Percentiles rank a stretch among this genome's conserved stretches.
These are phyloP conservation scores for Drepanosiphum platanoidis DNA, from an alignment of 2,888 invertebrate species.

Conservation along the genomic window DNA sequence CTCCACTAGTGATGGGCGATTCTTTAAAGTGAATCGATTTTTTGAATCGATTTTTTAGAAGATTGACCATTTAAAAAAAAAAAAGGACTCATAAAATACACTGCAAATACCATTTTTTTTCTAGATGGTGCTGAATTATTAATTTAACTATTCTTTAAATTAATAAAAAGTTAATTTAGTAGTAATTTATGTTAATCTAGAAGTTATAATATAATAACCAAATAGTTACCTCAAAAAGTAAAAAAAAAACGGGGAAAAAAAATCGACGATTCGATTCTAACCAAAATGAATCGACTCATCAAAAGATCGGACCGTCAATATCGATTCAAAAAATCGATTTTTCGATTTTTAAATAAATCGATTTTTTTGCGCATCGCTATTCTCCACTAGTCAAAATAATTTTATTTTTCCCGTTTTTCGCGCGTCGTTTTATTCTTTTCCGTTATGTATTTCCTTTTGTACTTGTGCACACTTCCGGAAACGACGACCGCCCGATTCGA, in stretches of 20 bases:
- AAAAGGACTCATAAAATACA: neutral
- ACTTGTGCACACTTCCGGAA: no score
- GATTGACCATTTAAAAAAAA: neutral
- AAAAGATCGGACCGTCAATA: neutral
- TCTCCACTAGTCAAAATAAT: no score
- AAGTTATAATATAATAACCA: neutral
- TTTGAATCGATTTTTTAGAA: no score
- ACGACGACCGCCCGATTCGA: no score
- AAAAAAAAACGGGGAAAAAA: neutral
- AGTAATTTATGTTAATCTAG: neutral
- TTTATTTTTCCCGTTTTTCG: no score
- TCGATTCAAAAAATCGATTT: neutral
- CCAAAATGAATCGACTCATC: neutral
- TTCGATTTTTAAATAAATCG: neutral
- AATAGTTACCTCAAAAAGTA: neutral
- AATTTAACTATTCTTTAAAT: constrained; percentile 1
- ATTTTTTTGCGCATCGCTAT: neutral
- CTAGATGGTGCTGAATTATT: neutral
- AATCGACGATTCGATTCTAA: neutral
- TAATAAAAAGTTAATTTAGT: neutral
- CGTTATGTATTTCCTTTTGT: no score
- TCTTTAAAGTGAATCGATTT: no score
- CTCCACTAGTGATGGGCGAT: no score
- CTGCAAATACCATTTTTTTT: neutral
- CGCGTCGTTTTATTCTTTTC: no score